Base-by-base conservation (phyloP, 2,797 vertebrate species). In the Smutsia temminckii region DNA sequence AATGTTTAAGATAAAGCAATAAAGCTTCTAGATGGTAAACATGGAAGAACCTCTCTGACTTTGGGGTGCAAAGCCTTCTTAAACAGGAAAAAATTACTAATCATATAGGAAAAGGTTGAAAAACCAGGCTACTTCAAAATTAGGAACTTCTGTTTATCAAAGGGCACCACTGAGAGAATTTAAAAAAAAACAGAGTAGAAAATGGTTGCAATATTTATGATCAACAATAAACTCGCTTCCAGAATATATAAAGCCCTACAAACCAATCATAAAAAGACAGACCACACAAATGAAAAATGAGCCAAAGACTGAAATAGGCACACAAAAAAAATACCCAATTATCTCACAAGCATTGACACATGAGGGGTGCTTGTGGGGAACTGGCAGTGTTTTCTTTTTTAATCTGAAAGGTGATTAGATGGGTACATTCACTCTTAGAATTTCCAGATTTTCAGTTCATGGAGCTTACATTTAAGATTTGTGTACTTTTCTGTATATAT, bases 241-340 rank as follows among this genome's bases (percentile, higher is more conserved):
- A 79, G 78, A 86, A 91, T 78, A 49, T 64, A 59, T 71, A 85
- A 85, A 95, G n/a, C 51, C 57, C n/a, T 88, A 53, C 32, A 40
- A 42, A 69, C 46, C 90, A 86, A 92, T 53, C 59, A 12, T 85
- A 42, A 94, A 92, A 88, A 95, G 77, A 85, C 20, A 93, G 80
- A 53, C 32, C n/a, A 40, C 1, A 5, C 69, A 57, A 64, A 8
- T 91, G 94, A 95, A 90, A 96, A 93, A 74, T 66, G 68, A 95
- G 40, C 88, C 87, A 49, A 92, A 81, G 69, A 69, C 34, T 32
- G 71, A 89, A 80, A 74, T 40, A 92, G 49, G 66, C 53, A 63
- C 71, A 74, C 79, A 90, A 85, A 95, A 68, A 91, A 85, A 59
- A 74, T 34, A 4, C 53, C 78, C 88, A 93, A 53, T 78, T 75